phyloP scores from a whole-genome alignment of 2,797 vertebrate genomes.

The Nyctalus aviator region DNA sequence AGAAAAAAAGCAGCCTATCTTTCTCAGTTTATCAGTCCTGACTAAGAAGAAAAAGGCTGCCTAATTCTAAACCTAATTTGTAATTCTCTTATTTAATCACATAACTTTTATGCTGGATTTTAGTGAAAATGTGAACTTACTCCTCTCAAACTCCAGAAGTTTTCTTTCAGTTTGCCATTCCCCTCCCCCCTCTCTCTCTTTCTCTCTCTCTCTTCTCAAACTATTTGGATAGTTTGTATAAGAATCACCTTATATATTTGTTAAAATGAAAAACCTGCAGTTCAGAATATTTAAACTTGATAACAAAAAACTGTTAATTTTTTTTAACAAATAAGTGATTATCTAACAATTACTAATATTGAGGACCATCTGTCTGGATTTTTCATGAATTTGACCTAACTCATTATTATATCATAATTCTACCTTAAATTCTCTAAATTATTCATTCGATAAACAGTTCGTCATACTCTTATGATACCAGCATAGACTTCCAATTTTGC shows the following conservation, averaged over 20 bases:
- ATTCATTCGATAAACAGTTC: neutral
- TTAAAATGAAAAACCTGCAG: neutral
- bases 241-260: neutral
- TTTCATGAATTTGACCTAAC: neutral
- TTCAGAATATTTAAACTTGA: neutral
- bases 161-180: neutral
- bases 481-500: neutral
- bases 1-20: conserved; percentile 14
- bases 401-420: neutral
- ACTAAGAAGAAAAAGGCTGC: conserved; percentile 53
- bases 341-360: neutral
- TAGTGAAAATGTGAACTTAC: conserved; percentile 32
- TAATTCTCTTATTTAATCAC: conserved; percentile 67
- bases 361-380: neutral
- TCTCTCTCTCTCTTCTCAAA: too few species aligned
- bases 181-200: too few species aligned
- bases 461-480: neutral
- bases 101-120: conserved; percentile 15
- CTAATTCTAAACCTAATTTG: conserved; percentile 68
- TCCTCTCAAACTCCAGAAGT: neutral
- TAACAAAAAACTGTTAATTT: neutral
- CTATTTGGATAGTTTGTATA: neutral
- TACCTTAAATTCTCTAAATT: conserved; percentile 13
- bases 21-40: conserved; percentile 74
- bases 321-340: neutral